A percentile compares a stretch with the other conserved stretches of the same genome.
Conservation (phyloP, 23 tunicate species). For the Halocynthia roretzi region DNA sequence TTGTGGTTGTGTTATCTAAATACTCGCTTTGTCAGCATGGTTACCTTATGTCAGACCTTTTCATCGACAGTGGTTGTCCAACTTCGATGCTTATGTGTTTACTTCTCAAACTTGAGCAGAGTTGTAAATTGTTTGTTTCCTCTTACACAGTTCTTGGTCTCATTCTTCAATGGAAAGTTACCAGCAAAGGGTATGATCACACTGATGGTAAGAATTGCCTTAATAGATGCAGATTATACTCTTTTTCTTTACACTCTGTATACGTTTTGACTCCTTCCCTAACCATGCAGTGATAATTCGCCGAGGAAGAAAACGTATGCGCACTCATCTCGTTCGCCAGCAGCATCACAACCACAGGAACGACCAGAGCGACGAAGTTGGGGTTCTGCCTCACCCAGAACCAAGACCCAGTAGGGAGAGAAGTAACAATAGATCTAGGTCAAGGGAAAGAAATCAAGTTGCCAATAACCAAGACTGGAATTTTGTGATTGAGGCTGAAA, state of each 20-base stretch:
- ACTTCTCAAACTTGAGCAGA: no score
- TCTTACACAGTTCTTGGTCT: slow-evolving; percentile 49
- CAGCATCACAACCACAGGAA: slow-evolving; percentile 2
- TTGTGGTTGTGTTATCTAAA: no score
- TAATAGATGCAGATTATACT: background rate
- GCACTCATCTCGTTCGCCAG: slow-evolving; percentile 56
- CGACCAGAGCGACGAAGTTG: background rate
- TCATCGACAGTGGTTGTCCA: no score
- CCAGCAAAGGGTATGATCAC: slow-evolving; percentile 78
- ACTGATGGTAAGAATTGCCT: slow-evolving; percentile 64
- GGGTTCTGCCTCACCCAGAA: background rate
- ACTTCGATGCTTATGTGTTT: no score
- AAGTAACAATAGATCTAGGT: no score
- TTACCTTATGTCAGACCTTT: no score
- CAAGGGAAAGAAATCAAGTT: no score
- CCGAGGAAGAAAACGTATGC: slow-evolving; percentile 49
- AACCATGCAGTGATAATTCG: slow-evolving; percentile 35
- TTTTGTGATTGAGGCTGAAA: background rate
- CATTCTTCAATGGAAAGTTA: slow-evolving; percentile 77
- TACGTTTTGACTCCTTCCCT: background rate
- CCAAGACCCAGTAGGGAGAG: background rate
- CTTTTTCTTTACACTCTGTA: background rate
- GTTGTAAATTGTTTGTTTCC: background rate
- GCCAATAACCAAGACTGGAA: no score
- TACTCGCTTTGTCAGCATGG: no score